Evolutionary conservation across 2,888 invertebrate species (phyloP).

Genomic region (Pegoplata infirma): DNA sequence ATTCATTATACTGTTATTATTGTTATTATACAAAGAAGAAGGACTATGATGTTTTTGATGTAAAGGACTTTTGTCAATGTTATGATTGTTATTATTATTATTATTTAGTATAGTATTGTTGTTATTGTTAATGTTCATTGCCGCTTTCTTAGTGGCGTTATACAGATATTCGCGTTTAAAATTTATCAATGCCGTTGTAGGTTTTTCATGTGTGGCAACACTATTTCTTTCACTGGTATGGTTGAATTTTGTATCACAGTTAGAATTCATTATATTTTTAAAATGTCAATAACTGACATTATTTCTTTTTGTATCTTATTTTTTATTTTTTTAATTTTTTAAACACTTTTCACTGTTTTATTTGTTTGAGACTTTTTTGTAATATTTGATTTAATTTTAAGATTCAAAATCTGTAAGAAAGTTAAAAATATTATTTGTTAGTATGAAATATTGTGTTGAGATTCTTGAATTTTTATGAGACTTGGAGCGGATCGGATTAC

Average conservation of each 20-base stretch:
- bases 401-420: background rate
- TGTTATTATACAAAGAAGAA: conserved; percentile 55
- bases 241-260: conserved; percentile 47
- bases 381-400: too few species aligned
- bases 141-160: conserved; percentile 63
- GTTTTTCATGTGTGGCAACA: conserved; percentile 35
- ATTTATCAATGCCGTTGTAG: conserved; percentile 52
- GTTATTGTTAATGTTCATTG: conserved; percentile 67
- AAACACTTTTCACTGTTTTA: conserved; percentile 21
- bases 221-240: conserved; percentile 29
- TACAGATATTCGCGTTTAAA: conserved; percentile 68
- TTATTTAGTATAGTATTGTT: conserved; percentile 57
- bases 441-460: too few species aligned
- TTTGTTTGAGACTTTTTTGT: background rate
- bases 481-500: too few species aligned
- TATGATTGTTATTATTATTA: conserved; percentile 49
- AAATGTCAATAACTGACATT: conserved; percentile 43
- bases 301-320: conserved; percentile 12
- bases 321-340: background rate
- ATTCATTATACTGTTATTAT: conserved; percentile 69
- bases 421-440: background rate
- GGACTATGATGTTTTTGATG: conserved; percentile 62
- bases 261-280: conserved; percentile 47
- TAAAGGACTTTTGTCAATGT: conserved; percentile 61
- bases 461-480: too few species aligned